Conservation (phyloP, 2,797 vertebrate species). For the Pogoniulus pusillus region DNA sequence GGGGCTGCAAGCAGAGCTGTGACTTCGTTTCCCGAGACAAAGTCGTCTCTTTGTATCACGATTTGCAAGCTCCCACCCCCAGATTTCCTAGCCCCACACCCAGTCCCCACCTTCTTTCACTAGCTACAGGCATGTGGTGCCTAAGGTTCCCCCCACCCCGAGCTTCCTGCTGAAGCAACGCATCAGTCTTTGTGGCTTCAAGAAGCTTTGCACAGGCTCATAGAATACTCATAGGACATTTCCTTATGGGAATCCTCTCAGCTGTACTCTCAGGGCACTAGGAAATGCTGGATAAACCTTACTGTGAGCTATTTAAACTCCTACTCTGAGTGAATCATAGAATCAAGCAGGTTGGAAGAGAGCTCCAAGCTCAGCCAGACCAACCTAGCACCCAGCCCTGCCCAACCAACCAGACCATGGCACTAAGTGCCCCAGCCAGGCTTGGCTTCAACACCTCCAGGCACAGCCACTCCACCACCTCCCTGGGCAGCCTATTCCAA, state of each 20-base stretch:
- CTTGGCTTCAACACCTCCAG: too few species aligned
- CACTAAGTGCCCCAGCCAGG: too few species aligned
- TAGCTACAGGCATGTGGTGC: background rate
- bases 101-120: background rate
- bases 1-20: background rate
- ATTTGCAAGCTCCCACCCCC: background rate
- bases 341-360: too few species aligned
- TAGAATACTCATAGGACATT: too few species aligned
- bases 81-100: background rate
- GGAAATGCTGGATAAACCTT: too few species aligned
- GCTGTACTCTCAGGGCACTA: background rate
- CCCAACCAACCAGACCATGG: too few species aligned
- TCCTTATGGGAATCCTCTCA: background rate
- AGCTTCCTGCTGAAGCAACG: background rate
- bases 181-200: background rate
- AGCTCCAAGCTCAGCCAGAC: too few species aligned
- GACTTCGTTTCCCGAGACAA: conserved; percentile 15
- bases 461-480: too few species aligned
- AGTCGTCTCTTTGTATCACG: conserved; percentile 43
- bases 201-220: too few species aligned
- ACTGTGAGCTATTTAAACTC: background rate
- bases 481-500: too few species aligned
- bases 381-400: too few species aligned
- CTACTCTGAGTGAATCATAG: background rate
- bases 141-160: background rate